Evolutionary conservation across 2,113 vertebrate species (phyloP).

Genomic region (Neomonachus schauinslandi): DNA sequence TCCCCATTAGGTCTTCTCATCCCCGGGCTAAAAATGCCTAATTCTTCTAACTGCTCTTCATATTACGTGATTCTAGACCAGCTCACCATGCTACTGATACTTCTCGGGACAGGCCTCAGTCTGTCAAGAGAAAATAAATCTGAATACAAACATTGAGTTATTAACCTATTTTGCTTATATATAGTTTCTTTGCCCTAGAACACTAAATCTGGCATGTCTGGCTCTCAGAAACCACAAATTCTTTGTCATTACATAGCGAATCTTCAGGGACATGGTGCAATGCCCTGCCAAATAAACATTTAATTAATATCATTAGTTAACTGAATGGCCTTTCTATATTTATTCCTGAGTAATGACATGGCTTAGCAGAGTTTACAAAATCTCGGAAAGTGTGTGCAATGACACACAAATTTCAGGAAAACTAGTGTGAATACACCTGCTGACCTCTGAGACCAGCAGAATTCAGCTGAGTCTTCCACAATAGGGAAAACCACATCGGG

Average conservation of each 20-base stretch:
- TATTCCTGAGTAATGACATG: not conserved
- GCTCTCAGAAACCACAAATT: not conserved
- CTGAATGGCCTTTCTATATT: not conserved
- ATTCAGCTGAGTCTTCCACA: not conserved
- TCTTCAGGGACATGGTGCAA: not conserved
- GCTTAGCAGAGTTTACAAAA: not conserved
- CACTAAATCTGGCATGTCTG: not conserved
- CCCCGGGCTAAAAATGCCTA: conserved; percentile 41
- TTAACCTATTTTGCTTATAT: not conserved
- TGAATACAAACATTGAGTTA: not conserved
- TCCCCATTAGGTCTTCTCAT: conserved; percentile 2
- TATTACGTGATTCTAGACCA: not conserved
- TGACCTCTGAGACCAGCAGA: not conserved
- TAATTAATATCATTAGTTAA: not conserved
- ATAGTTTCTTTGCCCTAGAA: not conserved
- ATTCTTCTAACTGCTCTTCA: conserved; percentile 20
- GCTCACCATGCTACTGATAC: not conserved
- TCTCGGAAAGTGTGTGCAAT: not conserved
- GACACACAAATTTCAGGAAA: not conserved
- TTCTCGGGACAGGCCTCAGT: not conserved
- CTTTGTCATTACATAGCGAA: not conserved
- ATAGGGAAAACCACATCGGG: not conserved
- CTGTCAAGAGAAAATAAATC: conserved; percentile 4
- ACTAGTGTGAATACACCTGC: not conserved
- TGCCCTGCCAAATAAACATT: not conserved